Evolutionary conservation across 2,888 invertebrate species (phyloP).

Genomic region (Zaprionus lineosus): DNA sequence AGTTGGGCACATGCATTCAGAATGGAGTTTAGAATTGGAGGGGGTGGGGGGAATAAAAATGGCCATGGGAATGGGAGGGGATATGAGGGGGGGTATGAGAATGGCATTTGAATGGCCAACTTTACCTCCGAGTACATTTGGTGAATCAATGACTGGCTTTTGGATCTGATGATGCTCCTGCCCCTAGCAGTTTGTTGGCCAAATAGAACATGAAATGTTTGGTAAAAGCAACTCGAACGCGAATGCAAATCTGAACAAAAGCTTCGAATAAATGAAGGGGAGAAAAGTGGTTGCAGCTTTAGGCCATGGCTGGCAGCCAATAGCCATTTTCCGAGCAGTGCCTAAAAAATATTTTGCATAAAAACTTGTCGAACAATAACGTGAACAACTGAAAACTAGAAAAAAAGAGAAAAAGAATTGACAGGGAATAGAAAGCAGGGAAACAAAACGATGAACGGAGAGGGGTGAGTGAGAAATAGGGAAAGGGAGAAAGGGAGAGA

Average conservation of each 20-base stretch:
- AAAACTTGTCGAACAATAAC: constrained; percentile 66
- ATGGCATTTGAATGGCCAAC: no score
- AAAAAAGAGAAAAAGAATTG: constrained; percentile 10
- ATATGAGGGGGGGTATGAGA: no score
- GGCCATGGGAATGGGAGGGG: no score
- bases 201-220: constrained; percentile 51
- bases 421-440: no score
- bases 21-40: no score
- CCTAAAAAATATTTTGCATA: constrained; percentile 48
- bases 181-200: not conserved
- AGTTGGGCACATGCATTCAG: no score
- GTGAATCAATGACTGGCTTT: no score
- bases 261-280: constrained; percentile 50
- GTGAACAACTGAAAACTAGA: constrained; percentile 40
- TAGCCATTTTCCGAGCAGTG: constrained; percentile 35
- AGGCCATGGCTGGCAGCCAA: constrained; percentile 63
- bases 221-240: constrained; percentile 49
- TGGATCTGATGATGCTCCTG: no score
- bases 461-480: no score
- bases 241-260: constrained; percentile 60
- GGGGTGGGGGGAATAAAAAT: no score
- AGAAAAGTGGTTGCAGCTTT: constrained; percentile 37
- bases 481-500: constrained; percentile 2
- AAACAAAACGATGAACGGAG: no score
- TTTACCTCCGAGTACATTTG: no score